phyloP scores from a whole-genome alignment of 2,113 vertebrate species.

The Archocentrus centrarchus region DNA sequence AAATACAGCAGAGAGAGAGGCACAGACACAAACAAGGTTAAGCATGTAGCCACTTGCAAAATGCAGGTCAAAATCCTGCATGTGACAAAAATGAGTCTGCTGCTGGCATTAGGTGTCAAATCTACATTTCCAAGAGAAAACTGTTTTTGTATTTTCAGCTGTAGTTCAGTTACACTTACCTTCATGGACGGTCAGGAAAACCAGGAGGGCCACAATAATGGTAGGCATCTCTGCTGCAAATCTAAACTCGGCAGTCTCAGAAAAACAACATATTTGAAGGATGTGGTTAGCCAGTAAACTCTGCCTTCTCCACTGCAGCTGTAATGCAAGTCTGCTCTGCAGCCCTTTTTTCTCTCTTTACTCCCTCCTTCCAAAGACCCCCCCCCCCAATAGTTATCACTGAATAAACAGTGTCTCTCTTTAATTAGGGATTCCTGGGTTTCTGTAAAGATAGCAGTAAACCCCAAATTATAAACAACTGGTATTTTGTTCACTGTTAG shows the following conservation, averaged over 20 bases:
- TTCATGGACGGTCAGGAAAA: constrained; percentile 60
- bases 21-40: not conserved
- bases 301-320: not conserved
- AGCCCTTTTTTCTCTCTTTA: not conserved
- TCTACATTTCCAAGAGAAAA: not conserved
- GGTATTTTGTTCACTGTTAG: too few species aligned
- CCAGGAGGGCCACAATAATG: constrained; percentile 57
- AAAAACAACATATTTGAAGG: not conserved
- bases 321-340: not conserved
- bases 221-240: constrained; percentile 26
- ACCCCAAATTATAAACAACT: too few species aligned
- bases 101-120: not conserved
- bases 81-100: not conserved
- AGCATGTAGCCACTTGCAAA: not conserved
- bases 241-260: not conserved
- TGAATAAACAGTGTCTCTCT: too few species aligned
- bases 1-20: not conserved
- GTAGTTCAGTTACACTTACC: constrained; percentile 71
- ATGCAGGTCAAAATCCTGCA: not conserved
- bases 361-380: constrained; percentile 3
- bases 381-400: not conserved
- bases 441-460: too few species aligned
- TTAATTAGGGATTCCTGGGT: too few species aligned
- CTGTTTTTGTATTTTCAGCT: not conserved
- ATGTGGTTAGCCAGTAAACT: not conserved